These are phyloP conservation scores for Peromyscus polionotus DNA, from an alignment of 2,113 vertebrate species.

Conservation along the genomic window DNA sequence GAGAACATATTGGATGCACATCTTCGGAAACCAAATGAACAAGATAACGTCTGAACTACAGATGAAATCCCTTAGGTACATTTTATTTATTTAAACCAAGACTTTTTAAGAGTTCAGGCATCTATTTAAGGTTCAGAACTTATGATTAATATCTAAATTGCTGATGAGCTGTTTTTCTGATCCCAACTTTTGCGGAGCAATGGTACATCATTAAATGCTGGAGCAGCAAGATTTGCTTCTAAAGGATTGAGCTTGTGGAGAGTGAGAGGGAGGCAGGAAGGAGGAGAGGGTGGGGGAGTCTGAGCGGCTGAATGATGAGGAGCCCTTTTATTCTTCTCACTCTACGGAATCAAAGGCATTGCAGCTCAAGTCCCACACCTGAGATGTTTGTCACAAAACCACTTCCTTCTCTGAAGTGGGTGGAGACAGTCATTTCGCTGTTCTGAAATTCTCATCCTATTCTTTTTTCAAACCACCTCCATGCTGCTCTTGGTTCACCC, in stretches of 20 bases:
- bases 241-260: background rate
- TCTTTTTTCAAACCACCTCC: conserved; percentile 56
- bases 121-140: conserved; percentile 62
- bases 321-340: conserved; percentile 26
- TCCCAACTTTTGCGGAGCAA: background rate
- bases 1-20: background rate
- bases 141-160: conserved; percentile 66
- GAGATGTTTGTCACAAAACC: conserved; percentile 62
- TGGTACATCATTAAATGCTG: background rate
- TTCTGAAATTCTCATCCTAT: conserved; percentile 62
- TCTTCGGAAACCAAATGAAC: background rate
- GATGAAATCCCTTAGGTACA: background rate
- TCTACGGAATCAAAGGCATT: conserved; percentile 43
- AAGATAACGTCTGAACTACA: background rate
- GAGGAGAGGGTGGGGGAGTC: background rate
- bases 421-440: conserved; percentile 59
- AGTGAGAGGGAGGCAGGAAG: conserved; percentile 40
- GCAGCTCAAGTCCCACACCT: conserved; percentile 64
- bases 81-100: conserved; percentile 62
- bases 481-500: background rate
- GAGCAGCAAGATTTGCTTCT: conserved; percentile 44
- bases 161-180: conserved; percentile 39
- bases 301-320: conserved; percentile 25
- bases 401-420: conserved; percentile 67
- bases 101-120: conserved; percentile 53